Evolutionary conservation across 64 coral and sea anemone genomes (phyloP).

Genomic region (Montipora cactus): DNA sequence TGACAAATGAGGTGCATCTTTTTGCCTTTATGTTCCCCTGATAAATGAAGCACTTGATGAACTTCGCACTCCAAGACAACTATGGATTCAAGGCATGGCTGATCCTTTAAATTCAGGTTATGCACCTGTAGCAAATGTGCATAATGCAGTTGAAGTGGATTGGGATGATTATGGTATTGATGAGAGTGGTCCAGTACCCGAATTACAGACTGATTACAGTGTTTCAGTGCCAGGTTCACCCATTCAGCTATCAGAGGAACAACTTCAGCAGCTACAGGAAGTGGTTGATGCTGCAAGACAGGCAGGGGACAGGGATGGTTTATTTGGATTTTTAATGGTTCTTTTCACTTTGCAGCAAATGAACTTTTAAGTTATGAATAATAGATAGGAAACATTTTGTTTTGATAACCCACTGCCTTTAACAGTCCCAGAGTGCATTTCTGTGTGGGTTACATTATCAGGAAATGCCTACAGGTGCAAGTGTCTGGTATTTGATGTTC

Average conservation of each 20-base stretch:
- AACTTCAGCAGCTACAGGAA: too few relatives aligned
- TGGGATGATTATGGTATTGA: conserved; percentile 32
- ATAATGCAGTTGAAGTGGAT: not conserved
- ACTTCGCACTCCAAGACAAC: conserved; percentile 4
- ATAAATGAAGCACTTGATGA: conserved; percentile 16
- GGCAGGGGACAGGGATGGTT: too few relatives aligned
- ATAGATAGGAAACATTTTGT: too few relatives aligned
- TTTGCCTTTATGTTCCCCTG: conserved; percentile 26
- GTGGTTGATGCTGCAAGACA: too few relatives aligned
- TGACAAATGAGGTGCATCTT: conserved; percentile 3
- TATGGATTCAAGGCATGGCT: conserved; percentile 27
- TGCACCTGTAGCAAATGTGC: conserved; percentile 19
- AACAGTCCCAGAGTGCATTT: too few relatives aligned
- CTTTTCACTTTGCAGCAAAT: too few relatives aligned
- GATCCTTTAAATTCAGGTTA: not conserved
- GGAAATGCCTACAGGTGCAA: too few relatives aligned
- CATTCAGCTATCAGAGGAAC: not conserved
- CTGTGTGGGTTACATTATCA: too few relatives aligned
- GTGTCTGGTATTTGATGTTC: too few relatives aligned
- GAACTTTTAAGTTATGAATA: too few relatives aligned
- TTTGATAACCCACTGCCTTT: too few relatives aligned
- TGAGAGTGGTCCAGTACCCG: conserved; percentile 3
- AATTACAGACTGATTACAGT: not conserved
- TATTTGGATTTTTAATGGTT: too few relatives aligned
- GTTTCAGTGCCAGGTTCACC: conserved; percentile 2